Conservation (phyloP, 2,888 invertebrate genomes). For the Incurvaria masculella region DNA sequence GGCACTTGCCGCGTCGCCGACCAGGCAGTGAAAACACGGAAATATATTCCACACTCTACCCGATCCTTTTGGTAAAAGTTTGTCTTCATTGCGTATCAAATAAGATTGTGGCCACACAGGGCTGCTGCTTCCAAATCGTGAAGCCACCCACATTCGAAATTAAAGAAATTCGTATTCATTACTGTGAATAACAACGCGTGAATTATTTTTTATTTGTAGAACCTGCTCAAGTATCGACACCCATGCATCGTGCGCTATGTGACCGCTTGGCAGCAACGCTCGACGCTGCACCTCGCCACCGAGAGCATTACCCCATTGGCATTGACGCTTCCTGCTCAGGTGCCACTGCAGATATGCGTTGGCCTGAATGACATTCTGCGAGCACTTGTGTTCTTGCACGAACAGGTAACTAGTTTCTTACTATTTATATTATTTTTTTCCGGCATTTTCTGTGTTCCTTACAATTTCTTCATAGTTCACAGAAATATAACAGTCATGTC, state of each 20-base stretch:
- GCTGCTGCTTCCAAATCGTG: neutral
- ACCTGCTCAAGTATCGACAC: constrained; percentile 81
- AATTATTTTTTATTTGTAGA: constrained; percentile 69
- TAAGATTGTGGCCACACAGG: neutral
- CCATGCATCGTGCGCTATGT: constrained; percentile 82
- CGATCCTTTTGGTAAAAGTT: neutral
- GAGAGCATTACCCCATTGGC: constrained; percentile 78
- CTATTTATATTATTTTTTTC: no score
- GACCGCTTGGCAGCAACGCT: constrained; percentile 74
- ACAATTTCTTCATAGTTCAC: no score
- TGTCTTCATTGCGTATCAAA: neutral
- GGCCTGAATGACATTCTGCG: constrained; percentile 79
- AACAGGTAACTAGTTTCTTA: constrained; percentile 50
- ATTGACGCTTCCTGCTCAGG: constrained; percentile 62
- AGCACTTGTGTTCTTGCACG: constrained; percentile 79
- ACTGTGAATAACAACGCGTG: neutral
- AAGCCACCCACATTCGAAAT: neutral
- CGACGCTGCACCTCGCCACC: constrained; percentile 73
- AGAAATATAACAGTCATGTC: no score
- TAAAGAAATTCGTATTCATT: neutral
- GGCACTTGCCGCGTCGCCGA: no score
- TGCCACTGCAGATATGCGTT: constrained; percentile 77
- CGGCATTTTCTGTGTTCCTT: no score
- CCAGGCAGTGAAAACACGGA: neutral
- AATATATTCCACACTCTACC: neutral